Conservation (phyloP, 2,888 invertebrate species). For the Deilephila elpenor region DNA sequence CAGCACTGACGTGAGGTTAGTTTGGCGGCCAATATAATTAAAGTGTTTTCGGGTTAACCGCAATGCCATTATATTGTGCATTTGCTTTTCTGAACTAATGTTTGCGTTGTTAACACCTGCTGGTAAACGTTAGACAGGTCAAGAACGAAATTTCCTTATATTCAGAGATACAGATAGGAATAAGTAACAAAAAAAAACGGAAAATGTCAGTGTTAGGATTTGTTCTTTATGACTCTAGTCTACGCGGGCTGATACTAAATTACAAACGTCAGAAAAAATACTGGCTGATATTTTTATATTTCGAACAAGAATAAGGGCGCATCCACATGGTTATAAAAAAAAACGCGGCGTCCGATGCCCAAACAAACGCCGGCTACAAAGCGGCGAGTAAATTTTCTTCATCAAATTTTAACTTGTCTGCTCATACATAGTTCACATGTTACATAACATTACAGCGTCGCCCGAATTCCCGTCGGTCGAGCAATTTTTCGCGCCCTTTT, state of each 20-base stretch:
- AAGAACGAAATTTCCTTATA: not conserved
- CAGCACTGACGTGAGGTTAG: conserved; percentile 60
- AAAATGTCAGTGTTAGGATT: not conserved
- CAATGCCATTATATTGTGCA: conserved; percentile 35
- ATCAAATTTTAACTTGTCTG: conserved; percentile 26
- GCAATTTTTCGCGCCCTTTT: conserved; percentile 52
- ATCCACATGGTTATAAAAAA: conserved; percentile 11
- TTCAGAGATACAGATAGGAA: no score
- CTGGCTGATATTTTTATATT: not conserved
- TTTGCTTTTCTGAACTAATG: conserved; percentile 1
- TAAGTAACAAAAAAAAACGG: not conserved
- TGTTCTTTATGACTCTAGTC: not conserved
- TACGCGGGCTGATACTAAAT: not conserved
- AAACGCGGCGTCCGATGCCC: conserved; percentile 14
- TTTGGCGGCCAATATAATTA: conserved; percentile 60
- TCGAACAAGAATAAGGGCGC: conserved; percentile 6
- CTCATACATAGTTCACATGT: conserved; percentile 36
- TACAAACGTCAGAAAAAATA: not conserved
- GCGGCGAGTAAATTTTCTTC: conserved; percentile 17
- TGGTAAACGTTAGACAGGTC: not conserved
- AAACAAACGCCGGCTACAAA: conserved; percentile 9
- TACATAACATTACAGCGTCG: conserved; percentile 48
- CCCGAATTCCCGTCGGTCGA: conserved; percentile 52
- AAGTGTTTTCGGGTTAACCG: conserved; percentile 54
- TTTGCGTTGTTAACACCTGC: not conserved